These are phyloP conservation scores for Gymnoscopelus microlampas DNA, from an alignment of 2,797 vertebrate genomes.

Conservation along the genomic window DNA sequence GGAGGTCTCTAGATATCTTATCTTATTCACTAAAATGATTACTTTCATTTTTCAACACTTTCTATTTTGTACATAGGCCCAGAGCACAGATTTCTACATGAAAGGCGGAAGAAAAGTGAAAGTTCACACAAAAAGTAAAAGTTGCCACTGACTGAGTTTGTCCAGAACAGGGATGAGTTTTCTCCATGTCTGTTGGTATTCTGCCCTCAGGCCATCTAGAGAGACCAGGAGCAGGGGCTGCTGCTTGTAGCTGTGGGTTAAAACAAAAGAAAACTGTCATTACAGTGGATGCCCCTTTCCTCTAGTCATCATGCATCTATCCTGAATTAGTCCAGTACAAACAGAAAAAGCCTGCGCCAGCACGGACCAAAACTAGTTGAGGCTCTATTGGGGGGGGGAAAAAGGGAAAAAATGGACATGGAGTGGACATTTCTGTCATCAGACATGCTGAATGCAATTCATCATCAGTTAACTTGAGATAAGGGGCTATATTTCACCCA, in stretches of 20 bases:
- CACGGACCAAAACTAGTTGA: no score
- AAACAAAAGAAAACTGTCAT: neutral
- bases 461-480: no score
- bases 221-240: slow-evolving; percentile 81
- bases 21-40: no score
- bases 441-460: no score
- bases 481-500: no score
- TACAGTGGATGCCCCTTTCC: neutral
- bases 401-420: neutral
- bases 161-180: slow-evolving; percentile 71
- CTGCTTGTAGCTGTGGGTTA: slow-evolving; percentile 57
- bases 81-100: no score
- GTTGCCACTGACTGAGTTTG: slow-evolving; percentile 73
- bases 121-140: no score
- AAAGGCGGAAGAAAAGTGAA: no score
- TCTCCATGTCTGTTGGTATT: slow-evolving; percentile 76
- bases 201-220: slow-evolving; percentile 80
- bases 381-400: neutral
- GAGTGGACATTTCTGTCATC: neutral
- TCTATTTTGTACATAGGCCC: no score
- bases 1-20: no score
- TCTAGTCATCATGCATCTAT: neutral
- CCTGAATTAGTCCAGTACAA: neutral
- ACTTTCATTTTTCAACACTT: no score
- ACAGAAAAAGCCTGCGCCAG: no score